These are phyloP conservation scores for Nephrotoma flavescens DNA, from an alignment of 2,888 invertebrate genomes.

Conservation along the genomic window DNA sequence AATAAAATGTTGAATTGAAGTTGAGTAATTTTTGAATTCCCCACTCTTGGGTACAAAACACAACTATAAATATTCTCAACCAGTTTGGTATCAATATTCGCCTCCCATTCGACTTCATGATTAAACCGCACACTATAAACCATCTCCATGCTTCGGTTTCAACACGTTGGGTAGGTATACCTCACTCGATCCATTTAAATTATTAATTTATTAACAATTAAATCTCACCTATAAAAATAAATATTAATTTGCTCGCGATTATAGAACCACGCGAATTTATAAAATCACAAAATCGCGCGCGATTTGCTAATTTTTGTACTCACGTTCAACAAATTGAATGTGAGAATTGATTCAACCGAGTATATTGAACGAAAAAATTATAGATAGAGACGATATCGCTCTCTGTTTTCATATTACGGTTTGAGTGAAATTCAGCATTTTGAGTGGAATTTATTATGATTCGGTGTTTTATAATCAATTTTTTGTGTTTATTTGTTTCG, in stretches of 20 bases:
- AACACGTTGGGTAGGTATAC: background rate
- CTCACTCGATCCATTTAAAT: background rate
- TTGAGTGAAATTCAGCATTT: background rate
- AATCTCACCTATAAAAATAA: background rate
- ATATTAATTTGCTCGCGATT: background rate
- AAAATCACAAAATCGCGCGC: background rate
- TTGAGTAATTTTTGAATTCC: background rate
- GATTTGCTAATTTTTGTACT: background rate
- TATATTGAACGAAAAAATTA: background rate
- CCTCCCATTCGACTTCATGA: background rate
- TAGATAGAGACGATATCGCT: background rate
- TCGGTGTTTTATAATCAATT: background rate
- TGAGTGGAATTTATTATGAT: background rate
- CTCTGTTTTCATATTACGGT: background rate
- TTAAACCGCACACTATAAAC: background rate
- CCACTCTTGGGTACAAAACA: background rate
- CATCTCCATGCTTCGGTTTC: background rate
- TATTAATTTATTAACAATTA: background rate
- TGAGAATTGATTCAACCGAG: background rate
- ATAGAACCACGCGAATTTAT: too few relatives aligned
- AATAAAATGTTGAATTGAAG: background rate
- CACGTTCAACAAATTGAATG: background rate
- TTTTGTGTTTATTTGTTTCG: background rate
- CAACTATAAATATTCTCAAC: background rate
- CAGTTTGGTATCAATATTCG: background rate